Conservation (phyloP, 1,140 invertebrate species). For the Melanaphis sacchari region DNA sequence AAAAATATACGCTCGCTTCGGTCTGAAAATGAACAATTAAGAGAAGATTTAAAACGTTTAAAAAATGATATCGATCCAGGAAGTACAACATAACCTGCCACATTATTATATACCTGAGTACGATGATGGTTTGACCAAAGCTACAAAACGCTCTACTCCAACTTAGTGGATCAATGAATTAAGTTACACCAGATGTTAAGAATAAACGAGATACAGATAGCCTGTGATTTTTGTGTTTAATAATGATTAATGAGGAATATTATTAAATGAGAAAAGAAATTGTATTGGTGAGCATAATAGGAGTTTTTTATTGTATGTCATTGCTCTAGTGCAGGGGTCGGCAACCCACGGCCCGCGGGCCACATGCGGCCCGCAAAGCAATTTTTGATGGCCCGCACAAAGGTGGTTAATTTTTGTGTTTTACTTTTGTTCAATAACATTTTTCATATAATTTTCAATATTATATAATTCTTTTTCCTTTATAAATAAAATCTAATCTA, state of each 20-base stretch:
- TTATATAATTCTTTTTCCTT: too few relatives aligned
- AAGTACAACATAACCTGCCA: slow-evolving; percentile 74
- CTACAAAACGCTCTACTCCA: slow-evolving; percentile 36
- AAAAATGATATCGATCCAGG: slow-evolving; percentile 59
- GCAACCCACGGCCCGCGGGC: too few relatives aligned
- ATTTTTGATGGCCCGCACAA: too few relatives aligned
- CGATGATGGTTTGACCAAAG: slow-evolving; percentile 34
- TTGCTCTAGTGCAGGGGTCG: too few relatives aligned
- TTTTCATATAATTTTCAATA: too few relatives aligned
- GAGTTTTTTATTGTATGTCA: slow-evolving; percentile 41
- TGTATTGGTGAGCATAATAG: slow-evolving; percentile 50
- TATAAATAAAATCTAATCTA: too few relatives aligned
- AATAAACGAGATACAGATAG: slow-evolving; percentile 20
- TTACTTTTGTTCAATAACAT: too few relatives aligned
- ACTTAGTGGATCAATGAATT: slow-evolving; percentile 42
- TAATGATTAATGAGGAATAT: slow-evolving; percentile 34
- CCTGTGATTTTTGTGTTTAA: slow-evolving; percentile 38
- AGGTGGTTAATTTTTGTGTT: too few relatives aligned
- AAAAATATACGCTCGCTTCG: slow-evolving; percentile 81
- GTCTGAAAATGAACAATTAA: slow-evolving; percentile 78
- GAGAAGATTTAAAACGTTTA: slow-evolving; percentile 68
- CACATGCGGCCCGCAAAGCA: too few relatives aligned
- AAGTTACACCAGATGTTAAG: slow-evolving; percentile 29
- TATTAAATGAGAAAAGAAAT: slow-evolving; percentile 45
- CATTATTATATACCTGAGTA: slow-evolving; percentile 62